Evolutionary conservation across 2,113 vertebrate species (phyloP).

Genomic region (Puffinus mauretanicus): DNA sequence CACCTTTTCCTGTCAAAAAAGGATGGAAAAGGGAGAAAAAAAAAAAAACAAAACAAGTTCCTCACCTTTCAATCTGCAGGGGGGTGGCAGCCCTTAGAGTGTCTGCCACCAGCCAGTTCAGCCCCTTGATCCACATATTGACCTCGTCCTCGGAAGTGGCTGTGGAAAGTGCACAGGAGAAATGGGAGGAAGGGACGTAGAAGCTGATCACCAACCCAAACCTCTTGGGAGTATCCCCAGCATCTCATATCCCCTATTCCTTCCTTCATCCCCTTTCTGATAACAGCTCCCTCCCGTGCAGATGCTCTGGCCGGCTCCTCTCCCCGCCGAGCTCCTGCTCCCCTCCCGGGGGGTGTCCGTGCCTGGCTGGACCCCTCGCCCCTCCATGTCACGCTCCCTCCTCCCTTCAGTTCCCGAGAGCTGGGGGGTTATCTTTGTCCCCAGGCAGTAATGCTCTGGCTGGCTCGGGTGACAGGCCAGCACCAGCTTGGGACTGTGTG

Average conservation of each 20-base stretch:
- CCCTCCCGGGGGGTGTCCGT: rapidly evolving
- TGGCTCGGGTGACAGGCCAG: neutral
- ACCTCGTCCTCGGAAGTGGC: slow-evolving; percentile 97
- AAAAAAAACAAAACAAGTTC: neutral
- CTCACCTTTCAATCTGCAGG: slow-evolving; percentile 93
- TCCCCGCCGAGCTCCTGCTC: neutral
- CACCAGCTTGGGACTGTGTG: neutral
- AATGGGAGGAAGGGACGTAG: neutral
- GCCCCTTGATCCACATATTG: slow-evolving; percentile 97
- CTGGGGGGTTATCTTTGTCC: neutral
- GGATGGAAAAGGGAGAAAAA: neutral
- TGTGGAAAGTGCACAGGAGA: slow-evolving; percentile 34
- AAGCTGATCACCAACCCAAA: neutral
- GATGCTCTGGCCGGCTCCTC: neutral
- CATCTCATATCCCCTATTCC: neutral
- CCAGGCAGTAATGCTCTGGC: neutral
- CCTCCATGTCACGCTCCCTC: neutral
- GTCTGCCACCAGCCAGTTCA: slow-evolving; percentile 90
- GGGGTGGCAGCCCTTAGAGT: slow-evolving; percentile 90
- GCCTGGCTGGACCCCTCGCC: neutral
- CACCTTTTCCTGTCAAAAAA: neutral
- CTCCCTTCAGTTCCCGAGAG: rapidly evolving
- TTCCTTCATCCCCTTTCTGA: neutral
- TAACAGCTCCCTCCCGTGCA: neutral
- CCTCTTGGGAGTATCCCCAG: neutral